Percentiles rank a stretch among this genome's conserved stretches.
Evolutionary conservation across 1,140 invertebrate genomes (phyloP).

Genomic region (Conus ventricosus): DNA sequence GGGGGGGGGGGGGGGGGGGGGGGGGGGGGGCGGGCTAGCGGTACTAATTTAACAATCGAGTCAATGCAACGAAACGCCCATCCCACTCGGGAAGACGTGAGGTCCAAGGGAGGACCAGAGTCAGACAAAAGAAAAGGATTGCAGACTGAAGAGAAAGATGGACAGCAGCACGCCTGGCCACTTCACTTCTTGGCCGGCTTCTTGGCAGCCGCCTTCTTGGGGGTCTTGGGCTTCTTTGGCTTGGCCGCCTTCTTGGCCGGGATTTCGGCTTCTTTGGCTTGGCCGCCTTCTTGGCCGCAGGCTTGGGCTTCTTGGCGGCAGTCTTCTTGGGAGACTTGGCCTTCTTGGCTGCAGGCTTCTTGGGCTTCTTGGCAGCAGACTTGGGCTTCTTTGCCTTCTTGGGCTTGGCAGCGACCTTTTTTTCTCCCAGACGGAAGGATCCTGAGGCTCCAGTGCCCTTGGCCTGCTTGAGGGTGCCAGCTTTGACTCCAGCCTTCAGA

Average conservation of each 20-base stretch:
- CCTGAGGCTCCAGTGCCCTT: no score
- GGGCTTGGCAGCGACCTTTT: no score
- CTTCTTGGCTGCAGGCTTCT: background rate
- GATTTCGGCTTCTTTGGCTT: background rate
- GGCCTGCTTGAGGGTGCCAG: no score
- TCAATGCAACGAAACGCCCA: no score
- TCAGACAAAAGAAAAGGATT: background rate
- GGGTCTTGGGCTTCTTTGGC: background rate
- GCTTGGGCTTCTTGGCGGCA: no score
- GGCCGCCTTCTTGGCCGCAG: constrained; percentile 3
- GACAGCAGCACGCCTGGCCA: background rate
- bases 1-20: no score
- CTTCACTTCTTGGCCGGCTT: constrained; percentile 11
- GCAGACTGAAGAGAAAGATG: background rate
- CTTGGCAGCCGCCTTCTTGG: constrained; percentile 10
- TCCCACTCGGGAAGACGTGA: no score
- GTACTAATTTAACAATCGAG: no score
- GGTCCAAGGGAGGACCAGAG: background rate
- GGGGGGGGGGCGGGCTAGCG: no score
- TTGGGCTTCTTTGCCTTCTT: background rate
- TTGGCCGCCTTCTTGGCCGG: background rate
- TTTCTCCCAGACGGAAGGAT: no score
- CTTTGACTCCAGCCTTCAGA: no score
- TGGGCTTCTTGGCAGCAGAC: background rate
- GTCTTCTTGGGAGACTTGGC: no score